Base-by-base conservation (phyloP, 2,797 vertebrate genomes). In the Phalanger gymnotis region DNA sequence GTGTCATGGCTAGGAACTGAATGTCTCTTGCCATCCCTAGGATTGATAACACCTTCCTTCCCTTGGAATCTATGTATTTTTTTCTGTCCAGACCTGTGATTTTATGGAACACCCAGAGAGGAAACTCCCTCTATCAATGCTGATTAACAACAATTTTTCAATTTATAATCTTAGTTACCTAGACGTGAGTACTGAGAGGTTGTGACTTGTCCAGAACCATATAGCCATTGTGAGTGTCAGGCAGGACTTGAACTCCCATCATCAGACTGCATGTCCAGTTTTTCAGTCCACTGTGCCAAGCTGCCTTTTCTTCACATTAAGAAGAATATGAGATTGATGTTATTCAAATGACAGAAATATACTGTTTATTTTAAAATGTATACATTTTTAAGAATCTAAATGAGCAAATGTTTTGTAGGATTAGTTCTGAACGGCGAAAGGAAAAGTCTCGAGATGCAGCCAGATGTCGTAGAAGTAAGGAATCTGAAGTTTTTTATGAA, bases 391-490 rank as follows among this genome's bases (percentile, higher is more conserved):
- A 81, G 19, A 47, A 47, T 47, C 34, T 81, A 81, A 81, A 66
- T 6, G n/a, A 73, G 14, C n/a, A 40, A 87, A 87, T 91, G 81
- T 98, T 98, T 95, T 94, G 0, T 97, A 99, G 99, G 98, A 99
- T 99, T 98, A 99, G 99, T 98, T 99, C 99, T 0, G 99, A 99
- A 93, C 99, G 99, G 89, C 99, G 99, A 96, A 99, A 99, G 98
- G 99, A 99, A 98, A 99, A 99, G 97, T 99, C 99, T 0, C 98
- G 99, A 98, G 99, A 99, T 97, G 99, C 99, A 0, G 99, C 99
- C 0, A 98, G 99, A 96, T 99, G 99, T 96, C 98, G 99, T 4
- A 98, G 99, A 93, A 99, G 99, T 98, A 99, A 99, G 98, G 99
- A 99, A 97, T 99, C 99, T 0, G 99, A 99, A 96, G 99, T 99